phyloP scores from a whole-genome alignment of 2,797 vertebrate species.

The Leucoraja ocellata region DNA sequence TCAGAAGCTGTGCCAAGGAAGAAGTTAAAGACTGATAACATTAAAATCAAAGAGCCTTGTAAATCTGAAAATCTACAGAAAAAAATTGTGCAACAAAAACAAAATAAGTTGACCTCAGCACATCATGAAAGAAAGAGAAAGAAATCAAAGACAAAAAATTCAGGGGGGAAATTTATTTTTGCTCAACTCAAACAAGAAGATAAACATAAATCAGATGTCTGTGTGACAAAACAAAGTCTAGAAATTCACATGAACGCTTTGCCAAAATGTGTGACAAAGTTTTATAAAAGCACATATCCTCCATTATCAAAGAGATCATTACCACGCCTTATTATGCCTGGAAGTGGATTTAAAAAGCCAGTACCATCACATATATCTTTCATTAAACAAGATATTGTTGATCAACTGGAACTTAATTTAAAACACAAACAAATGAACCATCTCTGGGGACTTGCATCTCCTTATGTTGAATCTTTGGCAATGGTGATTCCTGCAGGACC shows the following conservation, averaged over 20 bases:
- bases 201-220: not conserved
- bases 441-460: not conserved
- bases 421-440: not conserved
- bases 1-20: not conserved
- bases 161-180: not conserved
- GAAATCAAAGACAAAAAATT: not conserved
- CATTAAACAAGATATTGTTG: not conserved
- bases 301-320: not conserved
- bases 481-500: not conserved
- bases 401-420: not conserved
- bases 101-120: not conserved
- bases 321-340: not conserved
- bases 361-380: conserved; percentile 4
- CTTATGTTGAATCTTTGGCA: not conserved
- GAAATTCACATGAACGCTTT: not conserved
- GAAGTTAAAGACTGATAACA: not conserved
- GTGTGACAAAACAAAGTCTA: not conserved
- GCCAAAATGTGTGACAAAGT: not conserved
- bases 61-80: not conserved
- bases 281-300: not conserved
- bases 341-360: not conserved
- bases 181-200: not conserved
- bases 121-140: not conserved
- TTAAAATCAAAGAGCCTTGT: not conserved
- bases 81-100: not conserved